Evolutionary conservation across 2,888 invertebrate species (phyloP).

Genomic region (Chrysotoxum bicinctum): DNA sequence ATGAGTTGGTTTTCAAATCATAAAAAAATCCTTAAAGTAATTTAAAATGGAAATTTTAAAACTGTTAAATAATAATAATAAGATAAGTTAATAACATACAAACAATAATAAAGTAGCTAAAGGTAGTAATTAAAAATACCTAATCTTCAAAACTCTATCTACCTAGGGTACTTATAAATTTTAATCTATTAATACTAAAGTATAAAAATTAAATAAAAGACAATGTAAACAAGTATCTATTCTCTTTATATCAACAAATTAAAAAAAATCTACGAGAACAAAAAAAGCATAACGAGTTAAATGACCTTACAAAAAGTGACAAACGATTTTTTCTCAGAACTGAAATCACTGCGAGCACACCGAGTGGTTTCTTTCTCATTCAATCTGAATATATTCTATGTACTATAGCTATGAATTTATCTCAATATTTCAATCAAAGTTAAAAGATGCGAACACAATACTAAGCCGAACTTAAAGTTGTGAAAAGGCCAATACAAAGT

Average conservation of each 20-base stretch:
- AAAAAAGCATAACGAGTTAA: background rate
- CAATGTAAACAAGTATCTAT: background rate
- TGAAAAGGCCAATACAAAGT: conserved; percentile 12
- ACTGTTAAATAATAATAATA: too few species aligned
- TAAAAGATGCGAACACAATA: background rate
- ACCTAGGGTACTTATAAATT: too few species aligned
- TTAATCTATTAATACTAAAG: too few species aligned
- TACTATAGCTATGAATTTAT: background rate
- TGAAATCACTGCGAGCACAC: background rate
- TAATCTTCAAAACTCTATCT: too few species aligned
- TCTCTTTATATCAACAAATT: background rate
- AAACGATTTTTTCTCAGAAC: background rate
- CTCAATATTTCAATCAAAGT: background rate
- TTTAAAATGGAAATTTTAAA: too few species aligned
- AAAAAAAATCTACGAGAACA: background rate
- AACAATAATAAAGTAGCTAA: too few species aligned
- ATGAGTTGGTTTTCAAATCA: too few species aligned
- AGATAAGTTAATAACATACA: too few species aligned
- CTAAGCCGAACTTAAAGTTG: background rate
- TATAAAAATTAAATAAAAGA: background rate
- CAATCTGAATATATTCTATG: background rate
- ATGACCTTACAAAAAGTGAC: conserved; percentile 7
- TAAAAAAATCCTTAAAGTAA: too few species aligned
- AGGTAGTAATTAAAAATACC: too few species aligned
- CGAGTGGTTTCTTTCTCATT: background rate